phyloP scores from a whole-genome alignment of 1,140 invertebrate species.

The Brachionus angularis region DNA sequence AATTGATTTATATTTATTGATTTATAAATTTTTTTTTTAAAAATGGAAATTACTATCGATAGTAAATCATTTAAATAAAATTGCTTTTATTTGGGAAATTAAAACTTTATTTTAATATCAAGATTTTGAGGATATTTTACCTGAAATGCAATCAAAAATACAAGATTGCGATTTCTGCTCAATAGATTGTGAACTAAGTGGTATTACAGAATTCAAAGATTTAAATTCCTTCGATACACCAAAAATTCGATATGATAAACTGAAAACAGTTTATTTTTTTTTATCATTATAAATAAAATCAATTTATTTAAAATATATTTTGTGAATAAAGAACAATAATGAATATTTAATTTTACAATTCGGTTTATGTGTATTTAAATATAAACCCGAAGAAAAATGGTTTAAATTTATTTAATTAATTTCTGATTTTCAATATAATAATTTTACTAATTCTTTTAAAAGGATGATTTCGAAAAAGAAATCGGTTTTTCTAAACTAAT shows the following conservation, averaged over 20 bases:
- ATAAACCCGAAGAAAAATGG: slow-evolving; percentile 46
- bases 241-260: slow-evolving; percentile 66
- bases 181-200: slow-evolving; percentile 70
- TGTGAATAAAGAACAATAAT: slow-evolving; percentile 53
- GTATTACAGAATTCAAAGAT: slow-evolving; percentile 54
- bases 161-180: slow-evolving; percentile 66
- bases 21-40: too few relatives aligned
- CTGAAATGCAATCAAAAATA: slow-evolving; percentile 64
- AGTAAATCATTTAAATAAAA: too few relatives aligned
- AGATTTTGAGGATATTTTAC: slow-evolving; percentile 66
- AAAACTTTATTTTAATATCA: too few relatives aligned
- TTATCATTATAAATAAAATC: background rate
- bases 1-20: too few relatives aligned
- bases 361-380: slow-evolving; percentile 60
- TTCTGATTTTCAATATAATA: background rate
- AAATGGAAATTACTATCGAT: too few relatives aligned
- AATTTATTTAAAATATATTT: background rate
- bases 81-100: too few relatives aligned
- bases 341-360: slow-evolving; percentile 72
- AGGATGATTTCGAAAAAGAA: slow-evolving; percentile 64
- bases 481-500: slow-evolving; percentile 75
- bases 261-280: slow-evolving; percentile 57
- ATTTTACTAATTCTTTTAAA: slow-evolving; percentile 33
- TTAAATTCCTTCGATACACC: slow-evolving; percentile 66
- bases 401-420: slow-evolving; percentile 43